A percentile compares a stretch with the other conserved stretches of the same genome.
Conservation (phyloP, 2,888 invertebrate species). For the Oxystoma pomonae region DNA sequence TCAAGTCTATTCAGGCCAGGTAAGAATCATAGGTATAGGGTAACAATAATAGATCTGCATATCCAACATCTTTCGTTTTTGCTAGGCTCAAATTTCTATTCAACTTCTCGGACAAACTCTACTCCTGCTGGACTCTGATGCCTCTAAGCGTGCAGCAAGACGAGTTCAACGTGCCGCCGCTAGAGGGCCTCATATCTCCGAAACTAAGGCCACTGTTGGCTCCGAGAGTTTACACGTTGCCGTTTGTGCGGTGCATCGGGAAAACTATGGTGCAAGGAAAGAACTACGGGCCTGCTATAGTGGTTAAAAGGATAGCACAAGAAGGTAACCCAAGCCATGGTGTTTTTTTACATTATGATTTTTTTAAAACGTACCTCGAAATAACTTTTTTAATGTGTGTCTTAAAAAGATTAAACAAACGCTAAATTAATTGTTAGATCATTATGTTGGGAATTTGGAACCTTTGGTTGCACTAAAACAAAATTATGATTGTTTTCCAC, state of each 20-base stretch:
- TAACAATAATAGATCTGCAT: not conserved
- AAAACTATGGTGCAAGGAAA: constrained; percentile 64
- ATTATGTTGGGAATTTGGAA: no score
- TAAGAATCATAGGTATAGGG: not conserved
- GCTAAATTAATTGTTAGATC: no score
- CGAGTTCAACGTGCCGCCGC: constrained; percentile 44
- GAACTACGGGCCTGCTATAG: constrained; percentile 63
- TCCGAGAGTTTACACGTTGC: constrained; percentile 58
- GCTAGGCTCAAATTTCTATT: constrained; percentile 53
- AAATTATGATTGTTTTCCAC: no score
- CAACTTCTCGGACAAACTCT: constrained; percentile 59
- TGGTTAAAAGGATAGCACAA: constrained; percentile 56
- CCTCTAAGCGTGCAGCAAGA: constrained; percentile 48
- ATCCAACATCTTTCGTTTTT: not conserved
- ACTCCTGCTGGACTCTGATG: constrained; percentile 55
- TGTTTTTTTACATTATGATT: not conserved
- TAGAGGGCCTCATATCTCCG: constrained; percentile 47
- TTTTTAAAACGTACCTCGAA: no score
- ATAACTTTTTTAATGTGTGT: no score
- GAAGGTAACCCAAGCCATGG: constrained; percentile 42
- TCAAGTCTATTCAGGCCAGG: constrained; percentile 50
- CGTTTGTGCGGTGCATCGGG: constrained; percentile 59
- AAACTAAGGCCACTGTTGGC: constrained; percentile 54
- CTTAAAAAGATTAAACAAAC: no score
- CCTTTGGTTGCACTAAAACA: no score